phyloP scores from a whole-genome alignment of 2,113 vertebrate species.

The Anoplopoma fimbria region DNA sequence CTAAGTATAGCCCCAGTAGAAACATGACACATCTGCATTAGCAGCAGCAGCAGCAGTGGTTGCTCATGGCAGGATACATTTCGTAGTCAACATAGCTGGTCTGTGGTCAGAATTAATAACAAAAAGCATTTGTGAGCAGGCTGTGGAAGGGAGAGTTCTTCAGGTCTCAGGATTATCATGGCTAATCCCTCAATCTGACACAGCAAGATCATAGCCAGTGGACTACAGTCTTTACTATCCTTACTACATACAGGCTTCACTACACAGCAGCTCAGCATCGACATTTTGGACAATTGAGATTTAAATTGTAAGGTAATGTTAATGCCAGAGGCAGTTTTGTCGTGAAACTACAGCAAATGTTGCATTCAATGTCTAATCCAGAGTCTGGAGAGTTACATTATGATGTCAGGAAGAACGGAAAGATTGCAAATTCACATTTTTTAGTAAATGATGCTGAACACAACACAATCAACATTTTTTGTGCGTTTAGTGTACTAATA shows the following conservation, averaged over 20 bases:
- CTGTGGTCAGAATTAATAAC: constrained; percentile 40
- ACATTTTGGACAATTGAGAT: not conserved
- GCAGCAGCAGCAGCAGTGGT: constrained; percentile 2
- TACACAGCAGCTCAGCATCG: not conserved
- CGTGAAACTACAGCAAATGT: not conserved
- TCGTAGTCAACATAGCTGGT: constrained; percentile 17
- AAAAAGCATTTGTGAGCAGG: constrained; percentile 34
- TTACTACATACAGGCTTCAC: constrained; percentile 7
- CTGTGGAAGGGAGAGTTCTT: constrained; percentile 56
- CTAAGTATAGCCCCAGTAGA: constrained; percentile 53
- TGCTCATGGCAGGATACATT: constrained; percentile 29
- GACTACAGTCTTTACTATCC: constrained; percentile 30
- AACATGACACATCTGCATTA: constrained; percentile 61
- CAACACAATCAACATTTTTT: constrained; percentile 9
- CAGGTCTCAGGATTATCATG: constrained; percentile 67
- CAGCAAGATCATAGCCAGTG: constrained; percentile 52
- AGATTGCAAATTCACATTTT: not conserved
- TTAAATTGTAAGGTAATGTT: not conserved
- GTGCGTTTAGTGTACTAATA: constrained; percentile 54
- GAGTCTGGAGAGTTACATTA: not conserved
- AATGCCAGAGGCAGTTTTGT: not conserved
- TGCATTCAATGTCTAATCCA: not conserved
- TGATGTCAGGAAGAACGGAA: not conserved
- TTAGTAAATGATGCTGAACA: not conserved
- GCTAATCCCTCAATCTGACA: constrained; percentile 77